Evolutionary conservation across 2,888 invertebrate genomes (phyloP).

Genomic region (Iselma pallidipennis): DNA sequence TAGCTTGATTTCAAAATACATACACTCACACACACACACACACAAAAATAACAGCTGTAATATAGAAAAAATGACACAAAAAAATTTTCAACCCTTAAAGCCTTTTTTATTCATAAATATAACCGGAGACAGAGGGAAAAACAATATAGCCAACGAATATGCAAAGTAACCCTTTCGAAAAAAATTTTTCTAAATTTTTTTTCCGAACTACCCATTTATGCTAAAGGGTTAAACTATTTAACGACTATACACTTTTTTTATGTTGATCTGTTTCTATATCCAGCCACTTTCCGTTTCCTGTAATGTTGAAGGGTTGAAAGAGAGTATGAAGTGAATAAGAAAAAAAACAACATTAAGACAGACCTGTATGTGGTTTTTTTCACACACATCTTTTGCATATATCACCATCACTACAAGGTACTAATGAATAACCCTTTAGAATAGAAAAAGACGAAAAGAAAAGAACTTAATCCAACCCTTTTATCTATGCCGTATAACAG

Average conservation of each 20-base stretch:
- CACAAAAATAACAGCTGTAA: neutral
- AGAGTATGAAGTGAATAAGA: too few species aligned
- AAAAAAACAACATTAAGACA: neutral
- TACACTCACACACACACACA: neutral
- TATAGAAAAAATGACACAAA: neutral
- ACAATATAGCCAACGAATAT: neutral
- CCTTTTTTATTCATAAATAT: too few species aligned
- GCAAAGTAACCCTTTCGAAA: too few species aligned
- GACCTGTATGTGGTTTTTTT: constrained; percentile 21
- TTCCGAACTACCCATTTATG: neutral
- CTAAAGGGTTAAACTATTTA: neutral
- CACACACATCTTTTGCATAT: constrained; percentile 27
- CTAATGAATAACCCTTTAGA: constrained; percentile 41
- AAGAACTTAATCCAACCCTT: neutral
- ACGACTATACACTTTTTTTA: neutral
- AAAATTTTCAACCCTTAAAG: neutral
- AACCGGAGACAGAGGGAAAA: too few species aligned
- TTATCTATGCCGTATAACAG: neutral
- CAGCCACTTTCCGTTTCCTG: constrained; percentile 3
- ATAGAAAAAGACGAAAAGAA: neutral
- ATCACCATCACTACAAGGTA: constrained; percentile 32
- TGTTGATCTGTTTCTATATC: neutral
- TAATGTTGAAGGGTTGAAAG: neutral
- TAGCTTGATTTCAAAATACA: neutral
- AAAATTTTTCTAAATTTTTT: too few species aligned